Evolutionary conservation across 2,888 invertebrate genomes (phyloP).

Genomic region (Stenurella melanura): DNA sequence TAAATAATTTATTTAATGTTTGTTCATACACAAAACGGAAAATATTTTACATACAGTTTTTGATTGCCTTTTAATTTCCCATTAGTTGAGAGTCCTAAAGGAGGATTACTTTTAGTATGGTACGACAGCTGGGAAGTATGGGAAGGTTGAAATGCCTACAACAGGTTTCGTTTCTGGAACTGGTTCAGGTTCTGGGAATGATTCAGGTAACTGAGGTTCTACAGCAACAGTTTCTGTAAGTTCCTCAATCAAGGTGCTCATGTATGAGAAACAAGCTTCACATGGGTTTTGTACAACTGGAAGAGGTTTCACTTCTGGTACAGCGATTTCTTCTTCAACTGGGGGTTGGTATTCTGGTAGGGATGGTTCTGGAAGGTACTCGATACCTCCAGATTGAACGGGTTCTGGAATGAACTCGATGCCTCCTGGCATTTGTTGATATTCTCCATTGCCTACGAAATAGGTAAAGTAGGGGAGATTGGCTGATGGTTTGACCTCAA

Average conservation of each 20-base stretch:
- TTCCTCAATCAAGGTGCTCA: slow-evolving; percentile 26
- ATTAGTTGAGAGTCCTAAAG: too few relatives aligned
- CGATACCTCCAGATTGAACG: background rate
- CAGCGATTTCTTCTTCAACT: background rate
- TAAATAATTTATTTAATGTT: too few relatives aligned
- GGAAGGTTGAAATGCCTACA: too few relatives aligned
- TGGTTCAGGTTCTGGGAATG: background rate
- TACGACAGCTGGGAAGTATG: too few relatives aligned
- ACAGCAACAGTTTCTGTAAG: background rate
- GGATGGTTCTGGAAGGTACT: slow-evolving; percentile 2
- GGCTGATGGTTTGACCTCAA: slow-evolving; percentile 15
- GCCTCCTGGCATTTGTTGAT: background rate
- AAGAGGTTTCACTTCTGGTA: background rate
- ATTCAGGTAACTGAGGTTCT: background rate
- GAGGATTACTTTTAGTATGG: too few relatives aligned
- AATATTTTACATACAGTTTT: too few relatives aligned
- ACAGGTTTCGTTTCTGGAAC: too few relatives aligned
- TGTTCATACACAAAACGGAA: too few relatives aligned
- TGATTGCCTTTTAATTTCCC: too few relatives aligned
- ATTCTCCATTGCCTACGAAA: background rate
- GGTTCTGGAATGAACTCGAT: slow-evolving; percentile 1
- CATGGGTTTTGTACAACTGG: slow-evolving; percentile 15
- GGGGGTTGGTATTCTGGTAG: slow-evolving; percentile 15
- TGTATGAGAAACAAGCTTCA: slow-evolving; percentile 34
- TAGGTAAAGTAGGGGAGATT: background rate